Percentiles rank a stretch among this genome's conserved stretches.
Conservation (phyloP, 2,888 invertebrate species). For the Epinotia brunnichana region DNA sequence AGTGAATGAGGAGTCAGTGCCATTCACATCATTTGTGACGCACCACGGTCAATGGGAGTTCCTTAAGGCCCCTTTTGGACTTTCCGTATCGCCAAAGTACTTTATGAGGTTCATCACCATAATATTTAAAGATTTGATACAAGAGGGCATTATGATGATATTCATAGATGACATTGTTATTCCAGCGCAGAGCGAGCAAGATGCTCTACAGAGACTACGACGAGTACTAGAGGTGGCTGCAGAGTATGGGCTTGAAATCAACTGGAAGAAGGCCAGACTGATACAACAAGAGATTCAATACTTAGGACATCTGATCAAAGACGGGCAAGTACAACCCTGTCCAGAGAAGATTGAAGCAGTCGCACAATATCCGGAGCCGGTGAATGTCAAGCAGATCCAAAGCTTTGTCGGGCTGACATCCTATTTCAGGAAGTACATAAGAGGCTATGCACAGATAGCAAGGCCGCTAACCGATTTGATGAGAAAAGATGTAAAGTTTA, state of each 20-base stretch:
- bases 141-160: conserved; percentile 14
- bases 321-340: conserved; percentile 18
- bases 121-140: conserved; percentile 34
- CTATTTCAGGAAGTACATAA: conserved; percentile 39
- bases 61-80: conserved; percentile 47
- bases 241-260: conserved; percentile 22
- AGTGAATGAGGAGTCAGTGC: conserved; percentile 26
- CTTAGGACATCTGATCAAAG: conserved; percentile 27
- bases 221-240: conserved; percentile 18
- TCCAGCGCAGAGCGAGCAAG: conserved; percentile 15
- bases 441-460: conserved; percentile 32
- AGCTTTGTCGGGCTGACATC: conserved; percentile 33
- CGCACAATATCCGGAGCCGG: conserved; percentile 27
- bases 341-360: conserved; percentile 31
- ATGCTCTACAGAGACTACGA: conserved; percentile 20
- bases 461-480: conserved; percentile 32
- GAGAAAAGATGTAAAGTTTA: conserved; percentile 32
- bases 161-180: conserved; percentile 34
- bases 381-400: conserved; percentile 26
- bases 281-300: conserved; percentile 26
- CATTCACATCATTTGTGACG: conserved; percentile 35
- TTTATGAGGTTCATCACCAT: conserved; percentile 46
- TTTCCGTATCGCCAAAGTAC: conserved; percentile 45
- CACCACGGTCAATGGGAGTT: conserved; percentile 37
- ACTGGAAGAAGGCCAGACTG: conserved; percentile 28